These are phyloP conservation scores for Planiliza haematocheilus DNA, from an alignment of 2,113 vertebrate species.

Conservation along the genomic window DNA sequence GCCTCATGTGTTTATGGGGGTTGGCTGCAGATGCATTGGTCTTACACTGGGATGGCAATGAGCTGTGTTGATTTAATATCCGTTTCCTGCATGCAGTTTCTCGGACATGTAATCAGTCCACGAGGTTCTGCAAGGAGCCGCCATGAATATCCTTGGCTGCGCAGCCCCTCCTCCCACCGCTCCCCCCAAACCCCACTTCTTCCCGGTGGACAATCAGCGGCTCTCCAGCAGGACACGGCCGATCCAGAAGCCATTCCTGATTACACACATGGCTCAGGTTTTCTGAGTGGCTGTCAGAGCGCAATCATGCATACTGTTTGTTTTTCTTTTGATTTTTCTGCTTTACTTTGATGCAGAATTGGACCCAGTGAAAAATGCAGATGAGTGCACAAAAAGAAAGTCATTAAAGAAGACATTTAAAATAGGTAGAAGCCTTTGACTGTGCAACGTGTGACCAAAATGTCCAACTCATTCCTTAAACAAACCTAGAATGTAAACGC, in stretches of 20 bases:
- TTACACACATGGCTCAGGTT: conserved; percentile 70
- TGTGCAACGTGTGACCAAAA: too few species aligned
- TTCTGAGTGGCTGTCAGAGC: conserved; percentile 51
- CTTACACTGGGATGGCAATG: conserved; percentile 67
- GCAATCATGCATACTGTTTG: conserved; percentile 48
- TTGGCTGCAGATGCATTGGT: conserved; percentile 50
- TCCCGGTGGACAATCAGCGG: conserved; percentile 70
- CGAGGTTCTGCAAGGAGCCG: conserved; percentile 61
- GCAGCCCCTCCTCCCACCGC: not conserved
- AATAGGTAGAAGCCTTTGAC: not conserved
- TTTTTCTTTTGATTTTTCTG: not conserved
- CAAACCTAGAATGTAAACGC: not conserved
- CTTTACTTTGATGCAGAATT: conserved; percentile 3
- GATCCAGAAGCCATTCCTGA: conserved; percentile 67
- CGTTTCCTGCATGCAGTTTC: conserved; percentile 74
- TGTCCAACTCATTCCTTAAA: not conserved
- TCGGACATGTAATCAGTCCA: conserved; percentile 76
- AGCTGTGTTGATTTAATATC: conserved; percentile 80
- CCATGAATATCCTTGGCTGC: conserved; percentile 66
- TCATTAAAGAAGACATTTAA: not conserved
- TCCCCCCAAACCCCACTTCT: conserved; percentile 22
- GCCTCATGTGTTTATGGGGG: conserved; percentile 60
- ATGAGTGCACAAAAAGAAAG: not conserved
- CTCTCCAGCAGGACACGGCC: conserved; percentile 52
- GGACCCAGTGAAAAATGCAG: conserved; percentile 39